These are phyloP conservation scores for Polydrusus tereticollis DNA, from an alignment of 2,888 invertebrate species.

Conservation along the genomic window DNA sequence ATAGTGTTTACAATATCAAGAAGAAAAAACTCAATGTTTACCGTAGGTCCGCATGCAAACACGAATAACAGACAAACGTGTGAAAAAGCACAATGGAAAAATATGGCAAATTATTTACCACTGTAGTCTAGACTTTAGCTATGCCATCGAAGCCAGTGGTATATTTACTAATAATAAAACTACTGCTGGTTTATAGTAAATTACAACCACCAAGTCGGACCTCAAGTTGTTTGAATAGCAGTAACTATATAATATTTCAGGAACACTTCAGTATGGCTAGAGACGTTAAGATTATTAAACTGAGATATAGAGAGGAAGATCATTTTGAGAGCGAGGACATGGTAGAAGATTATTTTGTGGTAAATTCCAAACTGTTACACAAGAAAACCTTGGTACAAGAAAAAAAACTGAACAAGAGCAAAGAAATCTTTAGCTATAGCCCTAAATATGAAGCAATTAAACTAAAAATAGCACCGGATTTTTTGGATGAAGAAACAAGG, in stretches of 20 bases:
- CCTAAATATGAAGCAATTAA: neutral
- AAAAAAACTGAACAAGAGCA: neutral
- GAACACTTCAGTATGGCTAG: neutral
- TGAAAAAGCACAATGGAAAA: too few species aligned
- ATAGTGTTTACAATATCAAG: neutral
- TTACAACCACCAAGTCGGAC: neutral
- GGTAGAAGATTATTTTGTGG: neutral
- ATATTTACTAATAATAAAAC: neutral
- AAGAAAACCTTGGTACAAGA: neutral
- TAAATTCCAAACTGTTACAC: neutral
- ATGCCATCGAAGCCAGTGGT: neutral
- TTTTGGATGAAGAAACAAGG: too few species aligned
- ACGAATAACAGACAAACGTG: neutral
- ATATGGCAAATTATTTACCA: neutral
- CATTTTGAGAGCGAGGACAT: neutral
- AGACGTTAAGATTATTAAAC: neutral
- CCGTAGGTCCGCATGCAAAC: neutral
- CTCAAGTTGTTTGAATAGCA: neutral
- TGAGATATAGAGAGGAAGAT: neutral
- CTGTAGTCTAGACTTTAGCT: neutral
- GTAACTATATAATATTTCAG: neutral
- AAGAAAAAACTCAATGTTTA: neutral
- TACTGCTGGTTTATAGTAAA: neutral
- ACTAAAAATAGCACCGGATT: neutral
- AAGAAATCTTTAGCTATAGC: conserved; percentile 7